Percentiles rank a stretch among this genome's conserved stretches.
phyloP scores from a whole-genome alignment of 2,113 vertebrate genomes.

The Nothoprocta pentlandii region DNA sequence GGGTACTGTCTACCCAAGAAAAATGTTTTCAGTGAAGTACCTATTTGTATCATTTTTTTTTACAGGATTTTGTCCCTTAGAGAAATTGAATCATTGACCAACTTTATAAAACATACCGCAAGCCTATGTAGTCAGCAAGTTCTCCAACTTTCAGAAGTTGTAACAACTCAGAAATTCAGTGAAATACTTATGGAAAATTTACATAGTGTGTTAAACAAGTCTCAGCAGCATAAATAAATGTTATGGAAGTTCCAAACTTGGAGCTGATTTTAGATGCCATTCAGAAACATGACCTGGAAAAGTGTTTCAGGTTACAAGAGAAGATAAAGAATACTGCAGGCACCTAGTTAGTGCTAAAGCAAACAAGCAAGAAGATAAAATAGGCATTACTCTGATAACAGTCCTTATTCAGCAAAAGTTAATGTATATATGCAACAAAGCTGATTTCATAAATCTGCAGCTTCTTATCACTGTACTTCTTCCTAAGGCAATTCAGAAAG shows the following conservation, averaged over 20 bases:
- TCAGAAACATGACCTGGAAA: neutral
- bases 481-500: neutral
- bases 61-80: neutral
- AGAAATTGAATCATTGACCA: neutral
- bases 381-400: neutral
- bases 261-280: neutral
- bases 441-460: neutral
- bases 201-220: neutral
- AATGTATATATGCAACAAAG: neutral
- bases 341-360: neutral
- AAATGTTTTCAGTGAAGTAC: too few relatives aligned
- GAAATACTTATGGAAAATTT: neutral
- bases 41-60: neutral
- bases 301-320: conserved; percentile 24
- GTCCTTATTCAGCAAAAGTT: neutral
- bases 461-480: neutral
- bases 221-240: neutral
- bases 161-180: too few relatives aligned
- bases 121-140: neutral
- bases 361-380: neutral
- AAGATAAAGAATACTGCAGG: neutral
- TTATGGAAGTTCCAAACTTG: neutral
- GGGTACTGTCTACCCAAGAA: neutral
- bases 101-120: neutral
- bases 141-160: neutral